These are phyloP conservation scores for Peromyscus aztecus DNA, from an alignment of 2,797 vertebrate species.

Conservation along the genomic window DNA sequence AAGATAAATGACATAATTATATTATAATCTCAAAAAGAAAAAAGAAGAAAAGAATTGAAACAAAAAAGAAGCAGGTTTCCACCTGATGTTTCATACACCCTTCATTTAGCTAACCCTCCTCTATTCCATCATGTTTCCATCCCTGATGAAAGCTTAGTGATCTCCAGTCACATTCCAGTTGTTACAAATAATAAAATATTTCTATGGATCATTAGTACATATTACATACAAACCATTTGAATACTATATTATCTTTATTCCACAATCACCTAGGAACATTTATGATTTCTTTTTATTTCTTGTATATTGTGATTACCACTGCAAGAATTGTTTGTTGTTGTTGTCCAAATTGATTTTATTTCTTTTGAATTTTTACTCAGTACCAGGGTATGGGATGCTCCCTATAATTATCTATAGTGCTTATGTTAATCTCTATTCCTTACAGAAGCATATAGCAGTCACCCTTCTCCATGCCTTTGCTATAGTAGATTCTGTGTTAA, in stretches of 20 bases:
- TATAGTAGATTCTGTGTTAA: not conserved
- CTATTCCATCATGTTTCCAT: not conserved
- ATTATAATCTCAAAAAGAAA: not conserved
- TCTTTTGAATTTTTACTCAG: not conserved
- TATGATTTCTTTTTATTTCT: not conserved
- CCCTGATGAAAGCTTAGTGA: not conserved
- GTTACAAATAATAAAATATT: not conserved
- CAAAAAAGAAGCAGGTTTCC: not conserved
- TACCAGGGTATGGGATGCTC: accelerated
- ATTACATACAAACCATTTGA: not conserved
- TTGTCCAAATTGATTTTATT: not conserved
- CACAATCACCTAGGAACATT: not conserved
- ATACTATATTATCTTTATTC: not conserved
- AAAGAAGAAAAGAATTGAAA: not conserved
- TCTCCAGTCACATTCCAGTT: not conserved
- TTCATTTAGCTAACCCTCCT: not conserved
- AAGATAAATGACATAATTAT: not conserved
- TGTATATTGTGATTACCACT: not conserved
- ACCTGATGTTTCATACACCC: not conserved
- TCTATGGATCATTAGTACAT: not conserved
- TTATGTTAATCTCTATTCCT: not conserved
- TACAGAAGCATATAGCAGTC: not conserved
- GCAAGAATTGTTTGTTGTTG: not conserved
- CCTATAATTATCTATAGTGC: not conserved
- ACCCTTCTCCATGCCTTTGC: not conserved